A percentile compares a stretch with the other conserved stretches of the same genome.
These are phyloP conservation scores for Progne subis DNA, from an alignment of 2,113 vertebrate species.

Conservation along the genomic window DNA sequence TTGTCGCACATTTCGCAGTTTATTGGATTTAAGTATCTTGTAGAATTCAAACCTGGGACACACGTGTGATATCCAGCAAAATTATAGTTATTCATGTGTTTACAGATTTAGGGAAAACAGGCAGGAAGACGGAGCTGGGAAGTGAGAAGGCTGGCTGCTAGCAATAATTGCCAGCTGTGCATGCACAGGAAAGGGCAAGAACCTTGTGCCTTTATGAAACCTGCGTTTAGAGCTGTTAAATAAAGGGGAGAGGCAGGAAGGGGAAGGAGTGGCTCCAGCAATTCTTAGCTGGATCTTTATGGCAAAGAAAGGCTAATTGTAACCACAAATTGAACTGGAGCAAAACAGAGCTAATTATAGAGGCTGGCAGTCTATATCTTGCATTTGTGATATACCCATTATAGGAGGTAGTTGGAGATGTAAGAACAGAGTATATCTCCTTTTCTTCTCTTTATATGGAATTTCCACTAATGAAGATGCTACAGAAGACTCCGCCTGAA, in stretches of 20 bases:
- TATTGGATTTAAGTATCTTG: not conserved
- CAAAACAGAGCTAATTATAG: conserved; percentile 36
- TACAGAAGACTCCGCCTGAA: not conserved
- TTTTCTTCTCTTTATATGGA: not conserved
- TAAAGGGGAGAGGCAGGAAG: conserved; percentile 33
- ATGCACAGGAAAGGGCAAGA: not conserved
- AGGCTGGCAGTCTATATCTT: not conserved
- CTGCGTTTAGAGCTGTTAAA: conserved; percentile 17
- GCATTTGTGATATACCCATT: not conserved
- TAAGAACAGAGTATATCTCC: not conserved
- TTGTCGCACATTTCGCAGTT: not conserved
- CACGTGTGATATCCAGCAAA: not conserved
- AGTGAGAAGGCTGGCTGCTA: not conserved
- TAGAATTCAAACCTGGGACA: not conserved
- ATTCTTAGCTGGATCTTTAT: conserved; percentile 47
- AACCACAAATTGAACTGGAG: not conserved
- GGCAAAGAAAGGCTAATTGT: conserved; percentile 21
- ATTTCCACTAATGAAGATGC: conserved; percentile 37
- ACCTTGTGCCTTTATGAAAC: not conserved
- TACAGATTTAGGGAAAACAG: not conserved
- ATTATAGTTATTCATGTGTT: not conserved
- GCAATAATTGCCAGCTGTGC: conserved; percentile 4
- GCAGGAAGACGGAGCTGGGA: not conserved
- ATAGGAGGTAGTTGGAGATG: not conserved
- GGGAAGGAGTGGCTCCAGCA: conserved; percentile 38